Conservation (phyloP, 2,888 invertebrate genomes). For the Agapostemon virescens region DNA sequence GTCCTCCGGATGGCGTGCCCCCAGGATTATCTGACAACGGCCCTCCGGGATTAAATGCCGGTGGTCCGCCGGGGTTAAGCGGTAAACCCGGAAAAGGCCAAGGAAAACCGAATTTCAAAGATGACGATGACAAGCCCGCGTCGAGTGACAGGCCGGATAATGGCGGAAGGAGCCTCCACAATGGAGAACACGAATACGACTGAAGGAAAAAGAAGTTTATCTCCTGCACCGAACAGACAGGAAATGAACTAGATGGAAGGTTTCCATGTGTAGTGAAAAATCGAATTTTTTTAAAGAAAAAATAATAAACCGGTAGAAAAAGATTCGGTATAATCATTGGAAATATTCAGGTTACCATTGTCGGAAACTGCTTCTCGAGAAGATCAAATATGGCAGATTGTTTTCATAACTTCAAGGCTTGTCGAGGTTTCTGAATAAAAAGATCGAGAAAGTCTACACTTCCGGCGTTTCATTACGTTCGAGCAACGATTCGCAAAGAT, state of each 20-base stretch:
- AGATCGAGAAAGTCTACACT: no score
- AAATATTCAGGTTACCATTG: background rate
- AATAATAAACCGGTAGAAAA: background rate
- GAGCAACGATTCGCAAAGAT: no score
- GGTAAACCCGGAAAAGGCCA: conserved; percentile 20
- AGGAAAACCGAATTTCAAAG: conserved; percentile 14
- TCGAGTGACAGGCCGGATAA: background rate
- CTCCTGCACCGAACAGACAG: conserved; percentile 1
- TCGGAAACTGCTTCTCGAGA: background rate
- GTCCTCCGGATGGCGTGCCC: conserved; percentile 44
- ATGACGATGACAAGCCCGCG: background rate
- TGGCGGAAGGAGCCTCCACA: background rate
- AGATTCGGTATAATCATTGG: background rate
- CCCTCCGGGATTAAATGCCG: conserved; percentile 38
- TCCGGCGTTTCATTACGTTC: no score
- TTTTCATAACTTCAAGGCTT: background rate
- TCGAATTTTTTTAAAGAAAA: background rate
- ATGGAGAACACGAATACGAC: background rate
- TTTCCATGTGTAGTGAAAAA: conserved; percentile 2
- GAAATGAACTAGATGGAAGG: conserved; percentile 5
- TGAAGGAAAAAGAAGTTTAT: background rate
- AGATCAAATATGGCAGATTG: background rate
- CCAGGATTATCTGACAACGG: conserved; percentile 19
- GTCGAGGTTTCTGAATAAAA: background rate
- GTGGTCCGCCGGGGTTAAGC: conserved; percentile 8